Base-by-base conservation (phyloP, 2,113 vertebrate genomes). In the Eleginops maclovinus region DNA sequence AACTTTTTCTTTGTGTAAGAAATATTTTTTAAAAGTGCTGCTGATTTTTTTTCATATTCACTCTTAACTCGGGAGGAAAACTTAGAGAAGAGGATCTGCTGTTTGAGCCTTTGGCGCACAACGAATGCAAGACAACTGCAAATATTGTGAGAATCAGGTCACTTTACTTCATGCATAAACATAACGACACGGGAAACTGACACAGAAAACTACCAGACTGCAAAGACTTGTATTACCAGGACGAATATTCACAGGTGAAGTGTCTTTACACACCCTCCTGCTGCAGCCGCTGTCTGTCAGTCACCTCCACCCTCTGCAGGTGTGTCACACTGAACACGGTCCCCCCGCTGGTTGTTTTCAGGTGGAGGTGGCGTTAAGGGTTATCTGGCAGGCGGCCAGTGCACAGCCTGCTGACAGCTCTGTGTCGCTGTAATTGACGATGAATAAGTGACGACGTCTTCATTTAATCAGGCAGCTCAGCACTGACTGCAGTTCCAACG, bases 381-480 rank as follows among this genome's bases (percentile, higher is more conserved):
- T 58, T 51, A 22, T 44, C 64, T 74, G 75, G 72, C 65, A 26
- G 22, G 53, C 79, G 44, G 83, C 71, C 14, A 73, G 26, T 0
- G 49, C 1, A 64, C 60, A 31, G 47, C 72, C 3, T 8, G 60
- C 28, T 41, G 81, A 77, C 77, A 56, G 21, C 28, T 50, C 47
- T 56, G 60, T 64, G 82, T 72, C 68, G 11, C 16, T 54, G 67
- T 87, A 81, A 78, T 60, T 68, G 74, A 64, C 51, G 10, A 36
- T 81, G 71, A 87, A 75, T 79, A 79, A 75, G 58, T 75, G 75
- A 83, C 70, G 21, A 62, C 54, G 22, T 54, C 79, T 59, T 84
- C 75, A 82, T 82, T 75, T 10, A 79, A 75, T 69, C 21, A 51
- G 51, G 47, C 61, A 9, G 63, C 26, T 81, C 59, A 4, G 3